Evolutionary conservation across 2,113 vertebrate genomes (phyloP), one percentile per base, ranked within the genome.

Genomic region (Austrofundulus limnaeus): DNA sequence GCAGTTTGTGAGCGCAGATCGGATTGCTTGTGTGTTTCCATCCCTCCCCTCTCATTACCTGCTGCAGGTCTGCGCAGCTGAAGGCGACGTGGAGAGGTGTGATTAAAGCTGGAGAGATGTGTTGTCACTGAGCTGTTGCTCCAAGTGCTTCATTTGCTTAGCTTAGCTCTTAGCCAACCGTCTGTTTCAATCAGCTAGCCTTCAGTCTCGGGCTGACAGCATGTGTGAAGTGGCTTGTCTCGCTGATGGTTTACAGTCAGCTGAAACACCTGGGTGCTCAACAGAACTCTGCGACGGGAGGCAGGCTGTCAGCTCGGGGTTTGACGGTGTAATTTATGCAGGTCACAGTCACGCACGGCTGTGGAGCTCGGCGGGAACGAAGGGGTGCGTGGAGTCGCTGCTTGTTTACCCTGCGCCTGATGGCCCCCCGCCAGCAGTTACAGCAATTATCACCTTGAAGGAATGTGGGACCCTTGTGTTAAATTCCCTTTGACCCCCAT

Each of bases 391-490:
- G 56, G 54, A 84, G 67, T 77, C 78, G 20, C 52, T 61, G 74
- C 85, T 85, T 92, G 91, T 92, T 94, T 93, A 90, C 88, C 83
- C 83, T 78, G 77, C 47, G 77, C 87, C 70, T 86, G 87, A 23
- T 56, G 84, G 82, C 89, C 92, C 92, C 93, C 91, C 72, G 90
- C 87, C 66, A 90, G 84, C 92, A 88, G 81, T 87, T 87, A 70
- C 81, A 77, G 90, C 85, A 89, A 93, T 94, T 94, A 91, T 92
- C 94, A 93, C 93, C 93, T 93, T 73, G 51, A 86, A 92, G 91
- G 92, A 94, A 95, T 92, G 92, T 90, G 81, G 87, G 79, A 92
- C 80, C 88, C 86, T 91, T 28, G 87, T 88, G 90, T 88, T 90
- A 91, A 89, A 88, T 91, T 93, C 78, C 52, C 91, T 92, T 90